These are phyloP conservation scores for Gouania willdenowi DNA, from an alignment of 2,797 vertebrate genomes.

Conservation along the genomic window DNA sequence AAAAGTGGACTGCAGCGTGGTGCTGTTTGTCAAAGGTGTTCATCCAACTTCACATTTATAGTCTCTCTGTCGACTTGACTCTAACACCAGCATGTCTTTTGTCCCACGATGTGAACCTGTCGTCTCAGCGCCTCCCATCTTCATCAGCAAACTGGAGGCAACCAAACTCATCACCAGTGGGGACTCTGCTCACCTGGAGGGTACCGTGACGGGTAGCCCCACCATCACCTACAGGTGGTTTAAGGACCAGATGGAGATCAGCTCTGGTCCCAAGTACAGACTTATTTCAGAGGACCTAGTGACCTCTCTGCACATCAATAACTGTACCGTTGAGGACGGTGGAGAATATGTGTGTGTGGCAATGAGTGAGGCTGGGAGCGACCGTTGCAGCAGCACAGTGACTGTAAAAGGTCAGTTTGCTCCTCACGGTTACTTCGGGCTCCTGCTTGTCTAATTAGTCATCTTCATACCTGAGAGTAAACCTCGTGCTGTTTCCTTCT, in stretches of 20 bases:
- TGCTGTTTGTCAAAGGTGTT: slow-evolving; percentile 96
- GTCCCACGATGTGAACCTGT: slow-evolving; percentile 51
- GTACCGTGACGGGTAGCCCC: slow-evolving; percentile 88
- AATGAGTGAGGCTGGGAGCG: slow-evolving; percentile 90
- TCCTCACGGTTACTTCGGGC: too few species aligned
- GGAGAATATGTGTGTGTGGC: slow-evolving; percentile 91
- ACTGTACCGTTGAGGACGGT: slow-evolving; percentile 78
- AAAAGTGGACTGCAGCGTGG: slow-evolving; percentile 81
- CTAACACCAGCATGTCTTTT: slow-evolving; percentile 42
- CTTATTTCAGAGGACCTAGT: slow-evolving; percentile 75
- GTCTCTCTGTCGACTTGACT: slow-evolving; percentile 5
- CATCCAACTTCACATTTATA: slow-evolving; percentile 16
- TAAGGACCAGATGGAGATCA: slow-evolving; percentile 88
- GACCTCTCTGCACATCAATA: slow-evolving; percentile 76
- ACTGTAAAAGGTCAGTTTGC: slow-evolving; percentile 95
- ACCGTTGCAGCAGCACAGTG: slow-evolving; percentile 85
- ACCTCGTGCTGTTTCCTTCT: slow-evolving; percentile 50
- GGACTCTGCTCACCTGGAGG: slow-evolving; percentile 77
- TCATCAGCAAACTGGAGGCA: slow-evolving; percentile 86
- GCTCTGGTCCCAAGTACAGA: slow-evolving; percentile 75
- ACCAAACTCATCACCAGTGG: slow-evolving; percentile 83
- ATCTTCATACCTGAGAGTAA: neutral
- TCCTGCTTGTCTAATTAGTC: neutral
- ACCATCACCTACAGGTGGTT: slow-evolving; percentile 90
- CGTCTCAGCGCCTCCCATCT: slow-evolving; percentile 83